Evolutionary conservation across 2,888 invertebrate species (phyloP).

Genomic region (Drosophila glabriapex): DNA sequence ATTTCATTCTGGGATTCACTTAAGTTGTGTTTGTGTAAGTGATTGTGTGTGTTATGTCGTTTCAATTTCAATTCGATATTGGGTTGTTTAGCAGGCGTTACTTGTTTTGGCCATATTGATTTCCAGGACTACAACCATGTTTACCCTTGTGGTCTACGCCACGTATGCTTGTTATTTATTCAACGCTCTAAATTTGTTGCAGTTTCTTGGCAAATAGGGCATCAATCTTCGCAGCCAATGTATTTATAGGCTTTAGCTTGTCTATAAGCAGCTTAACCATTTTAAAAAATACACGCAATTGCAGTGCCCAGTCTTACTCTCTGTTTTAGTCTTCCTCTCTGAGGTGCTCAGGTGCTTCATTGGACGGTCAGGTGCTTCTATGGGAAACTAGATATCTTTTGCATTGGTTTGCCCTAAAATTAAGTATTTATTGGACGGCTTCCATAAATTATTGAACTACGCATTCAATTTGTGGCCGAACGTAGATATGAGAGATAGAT

Average conservation of each 20-base stretch:
- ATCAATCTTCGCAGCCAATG: slow-evolving; percentile 13
- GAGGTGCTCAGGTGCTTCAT: slow-evolving; percentile 11
- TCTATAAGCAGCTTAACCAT: slow-evolving; percentile 29
- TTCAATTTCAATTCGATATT: slow-evolving; percentile 69
- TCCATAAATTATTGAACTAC: slow-evolving; percentile 34
- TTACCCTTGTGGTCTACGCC: slow-evolving; percentile 25
- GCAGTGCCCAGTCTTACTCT: background rate
- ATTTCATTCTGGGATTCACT: slow-evolving; percentile 21
- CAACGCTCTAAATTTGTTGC: slow-evolving; percentile 21
- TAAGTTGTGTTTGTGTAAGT: background rate
- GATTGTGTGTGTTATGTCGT: slow-evolving; percentile 27
- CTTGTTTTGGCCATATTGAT: slow-evolving; percentile 46
- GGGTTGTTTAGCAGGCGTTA: slow-evolving; percentile 53
- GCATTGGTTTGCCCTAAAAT: slow-evolving; percentile 47
- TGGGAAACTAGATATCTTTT: background rate
- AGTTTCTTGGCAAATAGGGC: slow-evolving; percentile 28
- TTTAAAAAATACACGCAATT: slow-evolving; percentile 22
- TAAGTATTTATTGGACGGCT: slow-evolving; percentile 54
- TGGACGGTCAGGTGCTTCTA: slow-evolving; percentile 29
- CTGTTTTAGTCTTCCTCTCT: background rate
- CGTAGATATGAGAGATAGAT: slow-evolving; percentile 14
- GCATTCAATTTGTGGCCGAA: slow-evolving; percentile 11
- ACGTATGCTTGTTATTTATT: slow-evolving; percentile 53
- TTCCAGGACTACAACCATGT: slow-evolving; percentile 11
- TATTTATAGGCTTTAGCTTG: slow-evolving; percentile 24